Conservation (phyloP, 2,113 vertebrate species). For the Alexandromys fortis region DNA sequence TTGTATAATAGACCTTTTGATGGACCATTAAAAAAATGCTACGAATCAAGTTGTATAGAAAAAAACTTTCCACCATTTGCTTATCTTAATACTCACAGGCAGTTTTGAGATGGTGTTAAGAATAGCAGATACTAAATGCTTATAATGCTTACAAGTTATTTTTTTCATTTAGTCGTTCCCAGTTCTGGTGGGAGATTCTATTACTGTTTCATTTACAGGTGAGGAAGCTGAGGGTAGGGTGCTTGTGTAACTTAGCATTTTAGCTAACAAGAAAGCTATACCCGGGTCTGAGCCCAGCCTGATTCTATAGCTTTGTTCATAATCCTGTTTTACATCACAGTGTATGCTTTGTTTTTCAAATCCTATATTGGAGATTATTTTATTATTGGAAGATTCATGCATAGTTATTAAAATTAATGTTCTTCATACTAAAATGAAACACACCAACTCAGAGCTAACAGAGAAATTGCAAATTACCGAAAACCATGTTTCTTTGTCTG, state of each 20-base stretch:
- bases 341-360: constrained; percentile 30
- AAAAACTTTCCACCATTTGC: background rate
- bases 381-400: constrained; percentile 28
- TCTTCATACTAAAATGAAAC: constrained; percentile 54
- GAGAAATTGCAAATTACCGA: constrained; percentile 50
- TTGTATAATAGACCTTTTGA: background rate
- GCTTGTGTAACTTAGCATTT: background rate
- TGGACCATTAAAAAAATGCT: background rate
- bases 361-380: constrained; percentile 21
- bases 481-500: background rate
- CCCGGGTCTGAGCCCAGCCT: background rate
- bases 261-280: background rate
- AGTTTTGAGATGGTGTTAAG: constrained; percentile 21
- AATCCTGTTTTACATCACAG: constrained; percentile 43
- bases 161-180: constrained; percentile 30
- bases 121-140: constrained; percentile 37
- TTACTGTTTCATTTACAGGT: constrained; percentile 26
- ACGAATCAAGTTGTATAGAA: constrained; percentile 22
- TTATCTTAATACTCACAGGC: constrained; percentile 40
- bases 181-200: background rate
- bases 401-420: background rate
- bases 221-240: constrained; percentile 28
- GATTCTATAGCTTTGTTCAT: constrained; percentile 32
- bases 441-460: constrained; percentile 39
- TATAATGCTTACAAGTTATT: background rate